Evolutionary conservation across 2,888 invertebrate species (phyloP).

Genomic region (Mechanitis messenoides): DNA sequence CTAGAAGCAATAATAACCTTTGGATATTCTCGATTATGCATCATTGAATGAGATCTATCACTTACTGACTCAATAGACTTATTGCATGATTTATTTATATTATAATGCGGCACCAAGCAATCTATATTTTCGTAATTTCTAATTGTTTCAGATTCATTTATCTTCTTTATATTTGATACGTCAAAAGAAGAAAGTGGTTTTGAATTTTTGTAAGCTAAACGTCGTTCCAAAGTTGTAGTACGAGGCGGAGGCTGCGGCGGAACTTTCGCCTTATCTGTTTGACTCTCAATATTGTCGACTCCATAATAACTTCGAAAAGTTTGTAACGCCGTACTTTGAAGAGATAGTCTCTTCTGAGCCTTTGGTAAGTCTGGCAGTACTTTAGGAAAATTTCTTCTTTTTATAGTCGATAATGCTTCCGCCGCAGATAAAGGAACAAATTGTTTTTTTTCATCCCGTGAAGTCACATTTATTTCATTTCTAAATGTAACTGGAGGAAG

Average conservation of each 20-base stretch:
- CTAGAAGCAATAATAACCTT: conserved; percentile 75
- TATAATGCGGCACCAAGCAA: conserved; percentile 40
- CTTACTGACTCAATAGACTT: conserved; percentile 44
- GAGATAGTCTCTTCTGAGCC: conserved; percentile 78
- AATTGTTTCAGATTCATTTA: conserved; percentile 36
- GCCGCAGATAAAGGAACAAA: conserved; percentile 76
- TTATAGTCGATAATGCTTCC: conserved; percentile 83
- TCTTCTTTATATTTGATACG: conserved; percentile 42
- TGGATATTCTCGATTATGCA: conserved; percentile 48
- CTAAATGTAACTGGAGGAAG: conserved; percentile 67
- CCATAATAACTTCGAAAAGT: conserved; percentile 53
- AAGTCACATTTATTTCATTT: conserved; percentile 85
- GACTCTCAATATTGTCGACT: conserved; percentile 46
- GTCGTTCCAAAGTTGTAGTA: conserved; percentile 81
- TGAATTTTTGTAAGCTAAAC: conserved; percentile 63
- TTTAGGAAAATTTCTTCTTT: conserved; percentile 88
- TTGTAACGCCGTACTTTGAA: conserved; percentile 76
- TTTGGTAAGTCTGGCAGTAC: conserved; percentile 86
- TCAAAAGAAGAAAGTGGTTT: conserved; percentile 64
- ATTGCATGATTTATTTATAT: conserved; percentile 33
- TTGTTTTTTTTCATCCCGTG: conserved; percentile 74
- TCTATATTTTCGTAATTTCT: conserved; percentile 65
- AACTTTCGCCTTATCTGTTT: conserved; percentile 57
- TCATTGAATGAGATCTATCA: conserved; percentile 34
- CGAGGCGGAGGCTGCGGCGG: conserved; percentile 87